phyloP scores from a whole-genome alignment of 2,113 vertebrate genomes.

The Anguilla rostrata region DNA sequence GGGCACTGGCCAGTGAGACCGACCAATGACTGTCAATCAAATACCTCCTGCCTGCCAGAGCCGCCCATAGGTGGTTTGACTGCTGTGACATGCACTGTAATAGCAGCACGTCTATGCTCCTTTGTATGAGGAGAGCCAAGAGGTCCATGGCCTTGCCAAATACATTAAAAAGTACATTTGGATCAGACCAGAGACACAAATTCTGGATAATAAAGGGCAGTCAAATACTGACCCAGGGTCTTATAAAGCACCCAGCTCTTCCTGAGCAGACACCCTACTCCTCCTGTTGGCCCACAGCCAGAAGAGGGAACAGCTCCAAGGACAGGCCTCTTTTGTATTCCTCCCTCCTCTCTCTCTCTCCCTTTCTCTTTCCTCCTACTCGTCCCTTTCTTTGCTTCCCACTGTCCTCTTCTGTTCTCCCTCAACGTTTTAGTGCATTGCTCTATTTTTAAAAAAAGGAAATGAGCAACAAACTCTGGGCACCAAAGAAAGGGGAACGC shows the following conservation, averaged over 20 bases:
- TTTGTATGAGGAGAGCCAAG: neutral
- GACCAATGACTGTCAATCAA: neutral
- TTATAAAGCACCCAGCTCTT: neutral
- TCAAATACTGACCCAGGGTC: neutral
- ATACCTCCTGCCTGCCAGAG: neutral
- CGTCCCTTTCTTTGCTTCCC: neutral
- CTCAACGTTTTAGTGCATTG: neutral
- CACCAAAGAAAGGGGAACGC: neutral
- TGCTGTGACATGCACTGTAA: neutral
- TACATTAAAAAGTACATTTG: neutral
- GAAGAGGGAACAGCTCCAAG: neutral
- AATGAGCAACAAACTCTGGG: neutral
- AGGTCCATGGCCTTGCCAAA: neutral
- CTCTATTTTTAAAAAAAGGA: neutral
- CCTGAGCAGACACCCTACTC: too few relatives aligned
- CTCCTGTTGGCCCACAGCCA: neutral
- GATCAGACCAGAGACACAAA: neutral
- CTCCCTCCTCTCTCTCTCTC: conserved; percentile 15
- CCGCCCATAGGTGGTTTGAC: too few relatives aligned
- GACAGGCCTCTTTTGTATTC: neutral
- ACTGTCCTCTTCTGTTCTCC: conserved; percentile 41
- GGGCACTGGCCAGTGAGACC: neutral
- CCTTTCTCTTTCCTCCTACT: conserved; percentile 29
- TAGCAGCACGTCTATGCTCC: neutral
- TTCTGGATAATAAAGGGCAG: neutral